Evolutionary conservation across 2,113 vertebrate species (phyloP), one percentile per base, ranked within the genome.

Genomic region (Megaptera novaeangliae): DNA sequence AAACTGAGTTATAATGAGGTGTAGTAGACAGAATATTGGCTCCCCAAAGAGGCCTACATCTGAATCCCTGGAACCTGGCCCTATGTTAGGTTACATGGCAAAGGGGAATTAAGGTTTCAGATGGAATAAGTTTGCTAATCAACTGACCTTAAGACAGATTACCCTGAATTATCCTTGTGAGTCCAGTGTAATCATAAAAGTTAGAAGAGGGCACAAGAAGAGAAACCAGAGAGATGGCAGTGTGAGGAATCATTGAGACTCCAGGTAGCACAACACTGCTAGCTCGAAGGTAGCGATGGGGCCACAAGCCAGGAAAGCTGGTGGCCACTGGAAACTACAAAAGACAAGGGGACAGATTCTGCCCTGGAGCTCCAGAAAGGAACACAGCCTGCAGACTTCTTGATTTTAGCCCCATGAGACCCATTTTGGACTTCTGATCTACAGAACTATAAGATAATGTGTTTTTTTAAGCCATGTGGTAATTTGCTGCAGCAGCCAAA

Each of bases 201-300:
- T 27, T 8, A 6, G 29, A 77, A 13, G 57, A 82, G 29, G 81
- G 18, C 31, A 2, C 36, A 20, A 5, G 81, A 41, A 72, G 61
- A 86, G 41, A 61, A 18, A 72, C 46, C 31, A 41, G 82, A 68
- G 31, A 9, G 15, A 9, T 0, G 12, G 59, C 57, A 46, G 0
- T 4, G 0, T 3, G 12, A 20, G 27, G 36, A 55, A 8, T 9
- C 34, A 3, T 10, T 20, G n/a, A 55, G 8, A 15, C 49, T 14
- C 59, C 52, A 71, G 39, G 41, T 9, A 29, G 21, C 75, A 83
- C 36, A 12, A 0, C 4, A 6, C 15, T 14, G 23, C 81, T 5
- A 3, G 23, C 52, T 18, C 46, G 34, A 34, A 59, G 20, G 1
- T 6, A 31, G 52, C 3, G 1, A 7, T 34, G 64, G 21, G 44